Conservation (phyloP, 2,888 invertebrate genomes). For the Callyntrura sp. region DNA sequence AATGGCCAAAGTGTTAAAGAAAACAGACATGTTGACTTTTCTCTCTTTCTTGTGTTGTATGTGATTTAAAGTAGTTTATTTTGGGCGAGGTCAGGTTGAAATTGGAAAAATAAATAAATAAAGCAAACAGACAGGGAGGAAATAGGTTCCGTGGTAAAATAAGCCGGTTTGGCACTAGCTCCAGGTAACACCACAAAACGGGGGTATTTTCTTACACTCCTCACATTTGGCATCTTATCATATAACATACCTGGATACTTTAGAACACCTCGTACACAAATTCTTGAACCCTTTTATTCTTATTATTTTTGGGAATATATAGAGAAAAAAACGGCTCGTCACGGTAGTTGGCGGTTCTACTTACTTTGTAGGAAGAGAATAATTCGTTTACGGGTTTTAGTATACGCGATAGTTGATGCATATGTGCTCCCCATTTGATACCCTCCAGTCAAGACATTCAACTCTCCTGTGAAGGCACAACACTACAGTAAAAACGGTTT, state of each 20-base stretch:
- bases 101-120: conserved; percentile 18
- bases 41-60: neutral
- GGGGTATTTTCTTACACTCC: too few species aligned
- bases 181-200: too few species aligned
- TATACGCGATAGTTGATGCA: too few species aligned
- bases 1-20: neutral
- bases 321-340: neutral
- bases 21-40: conserved; percentile 17
- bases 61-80: conserved; percentile 28
- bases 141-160: neutral
- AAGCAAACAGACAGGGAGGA: neutral
- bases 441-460: too few species aligned
- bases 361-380: neutral
- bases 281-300: conserved; percentile 3
- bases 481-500: neutral
- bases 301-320: neutral
- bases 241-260: too few species aligned
- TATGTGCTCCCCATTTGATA: too few species aligned
- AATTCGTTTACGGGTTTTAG: too few species aligned
- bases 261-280: neutral
- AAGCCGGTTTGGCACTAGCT: neutral
- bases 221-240: too few species aligned
- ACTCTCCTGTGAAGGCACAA: neutral
- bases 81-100: neutral
- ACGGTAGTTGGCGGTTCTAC: neutral